Base-by-base conservation (phyloP, 2,888 invertebrate genomes). In the Neoitamus cyanurus region DNA sequence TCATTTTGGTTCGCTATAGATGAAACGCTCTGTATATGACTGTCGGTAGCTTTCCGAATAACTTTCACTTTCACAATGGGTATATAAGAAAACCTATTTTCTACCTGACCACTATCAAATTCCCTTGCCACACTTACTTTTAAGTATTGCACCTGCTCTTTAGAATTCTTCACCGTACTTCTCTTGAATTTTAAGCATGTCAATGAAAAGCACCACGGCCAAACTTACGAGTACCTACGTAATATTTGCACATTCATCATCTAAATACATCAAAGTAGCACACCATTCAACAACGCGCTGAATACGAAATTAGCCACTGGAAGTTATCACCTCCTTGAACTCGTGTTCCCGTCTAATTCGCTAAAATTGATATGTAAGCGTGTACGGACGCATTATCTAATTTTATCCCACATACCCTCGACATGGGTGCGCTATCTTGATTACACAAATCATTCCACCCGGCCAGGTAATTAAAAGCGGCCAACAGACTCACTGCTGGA, bases 361-460 rank as follows among this genome's bases (percentile, higher is more conserved):
- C 25, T 25, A 48, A 58, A 78, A 78, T 78, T 48, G 28, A 58
- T 31, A 78, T 31, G 78, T 78, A 31, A 58, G 58, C 73, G 31
- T 78, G 78, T 30, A 46, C 58, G 11, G 9, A 48, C 31, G 78
- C 34, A 48, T 78, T 31, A 78, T 78, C 58, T 78, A 46, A 78
- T 78, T 78, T 78, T 78, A 48, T 20, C 31, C 78, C 70, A 78
- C 48, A 48, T 48, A 78, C 30, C 13, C 48, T 11, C 28, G 30
- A 46, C 42, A 48, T 78, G 58, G 42, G 30, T 46, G 46, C 48
- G 78, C 15, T 78, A 48, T 78, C 78, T 37, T 58, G 78, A 78
- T 78, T 78, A 78, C 78, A 48, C 58, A 58, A 78, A 78, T 78
- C 78, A 48, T 78, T 78, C 34, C 78, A 78, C 15, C 48, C 20